A percentile compares a stretch with the other conserved stretches of the same genome.
Evolutionary conservation across 2,888 invertebrate genomes (phyloP).

Genomic region (Syritta pipiens): DNA sequence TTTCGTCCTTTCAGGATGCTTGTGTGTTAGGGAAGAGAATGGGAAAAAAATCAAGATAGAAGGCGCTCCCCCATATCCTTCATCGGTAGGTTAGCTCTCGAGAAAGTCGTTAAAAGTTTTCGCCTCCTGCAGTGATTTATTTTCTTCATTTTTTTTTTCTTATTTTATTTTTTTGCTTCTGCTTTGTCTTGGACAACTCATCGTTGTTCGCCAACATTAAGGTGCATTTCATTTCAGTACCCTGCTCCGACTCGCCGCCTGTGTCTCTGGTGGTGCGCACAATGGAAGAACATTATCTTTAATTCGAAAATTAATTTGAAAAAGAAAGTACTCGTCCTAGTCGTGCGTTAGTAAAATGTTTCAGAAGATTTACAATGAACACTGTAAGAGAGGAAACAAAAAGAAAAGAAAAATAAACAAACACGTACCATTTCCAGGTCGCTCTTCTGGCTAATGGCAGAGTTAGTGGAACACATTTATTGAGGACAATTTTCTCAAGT

Average conservation of each 20-base stretch:
- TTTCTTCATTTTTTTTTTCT: slow-evolving; percentile 42
- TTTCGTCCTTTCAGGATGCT: slow-evolving; percentile 53
- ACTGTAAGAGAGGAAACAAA: not conserved
- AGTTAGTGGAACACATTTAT: no score
- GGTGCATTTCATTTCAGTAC: slow-evolving; percentile 59
- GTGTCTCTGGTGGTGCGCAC: slow-evolving; percentile 4
- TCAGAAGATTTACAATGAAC: no score
- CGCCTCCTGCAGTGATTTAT: slow-evolving; percentile 67
- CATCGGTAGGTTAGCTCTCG: slow-evolving; percentile 56
- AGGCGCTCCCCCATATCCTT: slow-evolving; percentile 51
- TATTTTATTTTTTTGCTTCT: not conserved
- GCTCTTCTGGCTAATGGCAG: no score
- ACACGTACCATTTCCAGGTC: no score
- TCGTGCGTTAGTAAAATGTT: no score
- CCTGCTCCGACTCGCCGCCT: not conserved
- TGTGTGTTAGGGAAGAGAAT: slow-evolving; percentile 6
- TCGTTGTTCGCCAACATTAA: slow-evolving; percentile 44
- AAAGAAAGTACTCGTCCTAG: slow-evolving; percentile 16
- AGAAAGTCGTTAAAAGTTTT: slow-evolving; percentile 69
- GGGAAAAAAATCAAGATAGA: slow-evolving; percentile 13
- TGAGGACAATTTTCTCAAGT: no score
- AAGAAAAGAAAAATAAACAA: no score
- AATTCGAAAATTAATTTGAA: slow-evolving; percentile 64
- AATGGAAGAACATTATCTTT: slow-evolving; percentile 60
- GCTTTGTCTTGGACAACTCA: slow-evolving; percentile 53